Evolutionary conservation across 2,888 invertebrate genomes (phyloP).

Genomic region (Sminthurinus aureus): DNA sequence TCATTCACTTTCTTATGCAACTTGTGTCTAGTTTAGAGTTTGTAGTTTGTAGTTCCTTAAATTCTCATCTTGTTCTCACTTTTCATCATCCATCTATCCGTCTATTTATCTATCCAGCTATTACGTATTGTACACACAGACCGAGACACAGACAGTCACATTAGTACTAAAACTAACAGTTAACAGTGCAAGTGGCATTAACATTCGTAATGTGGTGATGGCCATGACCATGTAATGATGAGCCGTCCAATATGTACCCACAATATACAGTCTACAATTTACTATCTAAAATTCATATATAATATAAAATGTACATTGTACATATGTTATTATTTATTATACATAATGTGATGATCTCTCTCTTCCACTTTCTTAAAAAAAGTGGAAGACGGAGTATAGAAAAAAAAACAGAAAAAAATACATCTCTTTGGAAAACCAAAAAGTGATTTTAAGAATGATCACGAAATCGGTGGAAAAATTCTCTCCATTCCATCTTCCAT

Average conservation of each 20-base stretch:
- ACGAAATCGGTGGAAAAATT: conserved; percentile 58
- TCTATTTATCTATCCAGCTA: conserved; percentile 13
- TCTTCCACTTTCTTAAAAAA: not conserved
- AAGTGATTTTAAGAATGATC: conserved; percentile 49
- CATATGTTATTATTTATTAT: not conserved
- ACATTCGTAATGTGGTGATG: too few relatives aligned
- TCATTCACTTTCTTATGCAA: not conserved
- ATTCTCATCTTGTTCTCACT: not conserved
- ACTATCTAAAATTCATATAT: too few relatives aligned
- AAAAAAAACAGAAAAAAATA: conserved; percentile 19
- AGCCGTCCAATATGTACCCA: too few relatives aligned
- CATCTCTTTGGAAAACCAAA: not conserved
- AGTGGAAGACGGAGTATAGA: not conserved
- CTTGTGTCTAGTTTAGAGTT: not conserved
- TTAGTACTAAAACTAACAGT: too few relatives aligned
- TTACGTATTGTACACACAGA: too few relatives aligned
- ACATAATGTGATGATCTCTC: not conserved
- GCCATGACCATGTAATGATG: too few relatives aligned
- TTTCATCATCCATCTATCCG: conserved; percentile 11
- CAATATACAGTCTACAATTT: too few relatives aligned
- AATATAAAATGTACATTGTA: not conserved
- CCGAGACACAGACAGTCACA: too few relatives aligned
- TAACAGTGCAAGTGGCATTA: too few relatives aligned
- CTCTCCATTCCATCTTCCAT: not conserved
- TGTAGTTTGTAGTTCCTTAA: conserved; percentile 6